Conservation (phyloP, 2,113 vertebrate species). For the Calidris pygmaea region DNA sequence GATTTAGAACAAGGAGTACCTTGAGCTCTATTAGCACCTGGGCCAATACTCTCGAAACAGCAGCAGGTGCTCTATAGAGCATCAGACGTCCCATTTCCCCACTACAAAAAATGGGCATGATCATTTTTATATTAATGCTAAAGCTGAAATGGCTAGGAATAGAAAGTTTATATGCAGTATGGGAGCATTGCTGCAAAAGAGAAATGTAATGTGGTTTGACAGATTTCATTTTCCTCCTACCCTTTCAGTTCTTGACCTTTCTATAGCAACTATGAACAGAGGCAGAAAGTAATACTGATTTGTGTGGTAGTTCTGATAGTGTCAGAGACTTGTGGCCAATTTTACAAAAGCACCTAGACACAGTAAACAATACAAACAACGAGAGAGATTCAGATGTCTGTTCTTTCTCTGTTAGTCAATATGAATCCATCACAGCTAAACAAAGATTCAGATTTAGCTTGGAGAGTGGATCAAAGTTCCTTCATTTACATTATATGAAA, state of each 20-base stretch:
- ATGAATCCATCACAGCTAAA: not conserved
- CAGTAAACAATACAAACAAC: not conserved
- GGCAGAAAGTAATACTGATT: not conserved
- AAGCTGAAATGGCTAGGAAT: not conserved
- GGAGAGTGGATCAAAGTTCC: not conserved
- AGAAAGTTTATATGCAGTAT: not conserved
- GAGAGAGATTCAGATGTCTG: not conserved
- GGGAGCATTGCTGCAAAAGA: not conserved
- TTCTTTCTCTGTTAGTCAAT: not conserved
- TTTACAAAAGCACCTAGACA: not conserved
- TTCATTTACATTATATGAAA: not conserved
- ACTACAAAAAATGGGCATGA: not conserved
- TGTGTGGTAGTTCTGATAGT: not conserved
- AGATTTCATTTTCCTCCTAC: slow-evolving; percentile 8
- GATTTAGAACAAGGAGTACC: not conserved
- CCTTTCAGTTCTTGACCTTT: slow-evolving; percentile 34
- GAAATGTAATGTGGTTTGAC: not conserved
- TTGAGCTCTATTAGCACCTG: not conserved
- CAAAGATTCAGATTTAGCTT: not conserved
- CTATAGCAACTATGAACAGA: not conserved
- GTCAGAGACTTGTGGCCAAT: not conserved
- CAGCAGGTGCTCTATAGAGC: not conserved
- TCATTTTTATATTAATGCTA: not conserved
- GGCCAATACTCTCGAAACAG: not conserved
- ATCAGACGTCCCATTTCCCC: not conserved